Evolutionary conservation across 1,140 invertebrate genomes (phyloP).

Genomic region (Platyura marginata): DNA sequence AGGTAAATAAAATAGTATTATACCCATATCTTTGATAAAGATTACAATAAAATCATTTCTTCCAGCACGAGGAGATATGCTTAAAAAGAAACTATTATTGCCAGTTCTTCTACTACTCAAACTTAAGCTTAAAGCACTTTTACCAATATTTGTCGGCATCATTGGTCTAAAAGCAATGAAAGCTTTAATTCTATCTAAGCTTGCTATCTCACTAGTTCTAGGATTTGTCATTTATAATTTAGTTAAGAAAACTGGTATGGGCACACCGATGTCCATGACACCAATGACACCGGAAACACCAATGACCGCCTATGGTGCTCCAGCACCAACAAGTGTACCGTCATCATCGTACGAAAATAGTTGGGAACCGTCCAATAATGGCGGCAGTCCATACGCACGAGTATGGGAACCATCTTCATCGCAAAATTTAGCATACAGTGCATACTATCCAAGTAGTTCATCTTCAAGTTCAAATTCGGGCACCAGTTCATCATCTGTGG

Average conservation of each 20-base stretch:
- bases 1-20: conserved; percentile 6
- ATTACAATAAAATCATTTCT: conserved; percentile 9
- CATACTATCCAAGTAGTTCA: conserved; percentile 46
- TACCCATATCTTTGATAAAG: background rate
- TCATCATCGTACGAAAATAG: conserved; percentile 41
- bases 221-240: conserved; percentile 61
- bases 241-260: conserved; percentile 37
- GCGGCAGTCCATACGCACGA: conserved; percentile 50
- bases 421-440: conserved; percentile 58
- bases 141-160: conserved; percentile 59
- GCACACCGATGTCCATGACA: conserved; percentile 50
- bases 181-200: conserved; percentile 61
- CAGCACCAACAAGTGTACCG: conserved; percentile 40
- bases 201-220: conserved; percentile 56
- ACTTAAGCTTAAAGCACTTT: conserved; percentile 62
- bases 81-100: conserved; percentile 66
- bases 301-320: conserved; percentile 35
- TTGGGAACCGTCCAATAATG: conserved; percentile 40
- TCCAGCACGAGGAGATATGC: conserved; percentile 32
- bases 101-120: conserved; percentile 60
- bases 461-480: conserved; percentile 32
- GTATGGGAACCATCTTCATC: conserved; percentile 40
- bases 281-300: conserved; percentile 30
- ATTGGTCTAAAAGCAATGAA: conserved; percentile 66
- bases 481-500: conserved; percentile 28